These are phyloP conservation scores for Catocala fraxini DNA, from an alignment of 2,888 invertebrate genomes.

Conservation along the genomic window DNA sequence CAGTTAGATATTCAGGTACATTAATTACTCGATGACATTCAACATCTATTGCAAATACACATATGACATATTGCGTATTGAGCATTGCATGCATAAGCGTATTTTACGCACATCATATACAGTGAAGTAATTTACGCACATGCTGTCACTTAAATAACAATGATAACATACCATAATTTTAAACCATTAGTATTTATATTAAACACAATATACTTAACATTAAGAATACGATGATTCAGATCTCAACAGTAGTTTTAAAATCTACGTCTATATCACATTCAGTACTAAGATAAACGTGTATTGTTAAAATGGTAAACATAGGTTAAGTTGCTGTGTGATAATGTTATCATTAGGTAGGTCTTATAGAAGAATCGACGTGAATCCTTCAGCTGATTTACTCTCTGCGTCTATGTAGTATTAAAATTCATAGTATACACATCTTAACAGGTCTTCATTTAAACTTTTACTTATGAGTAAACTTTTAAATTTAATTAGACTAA, in stretches of 20 bases:
- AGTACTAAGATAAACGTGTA: conserved; percentile 23
- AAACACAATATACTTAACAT: conserved; percentile 30
- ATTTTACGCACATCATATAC: neutral
- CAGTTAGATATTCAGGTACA: conserved; percentile 26
- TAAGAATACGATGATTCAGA: conserved; percentile 21
- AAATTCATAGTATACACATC: neutral
- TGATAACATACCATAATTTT: conserved; percentile 18
- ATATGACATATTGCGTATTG: neutral
- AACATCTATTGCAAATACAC: neutral
- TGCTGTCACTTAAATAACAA: neutral
- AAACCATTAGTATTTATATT: conserved; percentile 31
- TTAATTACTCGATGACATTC: conserved; percentile 25
- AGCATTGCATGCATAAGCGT: neutral
- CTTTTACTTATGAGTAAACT: conserved; percentile 1
- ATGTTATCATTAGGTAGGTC: conserved; percentile 53
- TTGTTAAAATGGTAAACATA: conserved; percentile 31
- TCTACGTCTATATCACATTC: conserved; percentile 43
- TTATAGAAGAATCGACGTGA: conserved; percentile 28
- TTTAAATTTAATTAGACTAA: neutral
- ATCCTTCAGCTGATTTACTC: conserved; percentile 8
- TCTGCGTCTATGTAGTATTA: conserved; percentile 7
- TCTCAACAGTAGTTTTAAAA: conserved; percentile 28
- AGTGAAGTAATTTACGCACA: neutral
- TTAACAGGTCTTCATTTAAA: neutral
- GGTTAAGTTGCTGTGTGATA: conserved; percentile 58